These are phyloP conservation scores for Upupa epops DNA, from an alignment of 2,113 vertebrate species.

Conservation along the genomic window DNA sequence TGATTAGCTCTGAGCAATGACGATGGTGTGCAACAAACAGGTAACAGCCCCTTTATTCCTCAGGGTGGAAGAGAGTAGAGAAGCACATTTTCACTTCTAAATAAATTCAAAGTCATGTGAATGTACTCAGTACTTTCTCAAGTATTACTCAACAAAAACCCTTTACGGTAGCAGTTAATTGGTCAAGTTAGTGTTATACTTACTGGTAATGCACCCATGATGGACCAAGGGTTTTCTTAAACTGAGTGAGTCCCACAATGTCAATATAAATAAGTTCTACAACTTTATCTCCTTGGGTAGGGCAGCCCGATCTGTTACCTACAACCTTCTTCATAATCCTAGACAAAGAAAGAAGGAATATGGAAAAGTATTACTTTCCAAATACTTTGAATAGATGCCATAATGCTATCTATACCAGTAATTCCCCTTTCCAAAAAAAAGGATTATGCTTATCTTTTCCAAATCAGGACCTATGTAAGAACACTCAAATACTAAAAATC, in stretches of 20 bases:
- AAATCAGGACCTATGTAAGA: not conserved
- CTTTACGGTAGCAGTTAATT: not conserved
- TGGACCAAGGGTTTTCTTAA: conserved; percentile 97
- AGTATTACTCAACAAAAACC: not conserved
- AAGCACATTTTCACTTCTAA: not conserved
- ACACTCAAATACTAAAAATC: not conserved
- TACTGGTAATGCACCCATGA: conserved; percentile 99
- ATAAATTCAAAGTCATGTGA: not conserved
- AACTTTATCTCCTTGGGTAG: conserved; percentile 93
- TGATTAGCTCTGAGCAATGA: not conserved
- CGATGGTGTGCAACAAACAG: not conserved
- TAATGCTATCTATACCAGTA: not conserved
- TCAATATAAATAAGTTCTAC: conserved; percentile 99
- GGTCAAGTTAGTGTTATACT: conserved; percentile 66
- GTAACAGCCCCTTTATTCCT: not conserved
- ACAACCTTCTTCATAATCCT: conserved; percentile 99
- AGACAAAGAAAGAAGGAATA: not conserved
- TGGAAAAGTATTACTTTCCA: not conserved
- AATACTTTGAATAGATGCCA: not conserved
- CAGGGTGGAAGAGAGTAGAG: not conserved
- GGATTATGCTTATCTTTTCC: not conserved
- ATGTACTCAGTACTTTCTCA: not conserved
- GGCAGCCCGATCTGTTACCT: conserved; percentile 97
- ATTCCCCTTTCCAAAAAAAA: not conserved
- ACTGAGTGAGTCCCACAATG: conserved; percentile 96